phyloP scores from a whole-genome alignment of 2,888 invertebrate genomes.

The Lycophotia porphyrea region DNA sequence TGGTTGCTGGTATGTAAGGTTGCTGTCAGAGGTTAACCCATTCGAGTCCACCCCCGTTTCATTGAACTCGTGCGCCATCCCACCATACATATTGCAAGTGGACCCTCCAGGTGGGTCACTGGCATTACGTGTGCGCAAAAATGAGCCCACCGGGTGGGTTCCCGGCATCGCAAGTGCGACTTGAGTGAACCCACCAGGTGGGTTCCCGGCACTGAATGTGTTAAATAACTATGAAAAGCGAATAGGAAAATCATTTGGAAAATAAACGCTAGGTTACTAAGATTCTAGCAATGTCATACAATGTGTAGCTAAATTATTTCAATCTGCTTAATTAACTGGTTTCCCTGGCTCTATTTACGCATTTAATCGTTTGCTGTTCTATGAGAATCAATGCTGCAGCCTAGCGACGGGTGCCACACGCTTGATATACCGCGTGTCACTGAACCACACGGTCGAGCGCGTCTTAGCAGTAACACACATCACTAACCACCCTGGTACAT shows the following conservation, averaged over 20 bases:
- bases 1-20: not conserved
- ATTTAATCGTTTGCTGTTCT: not conserved
- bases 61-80: too few relatives aligned
- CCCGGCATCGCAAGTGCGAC: too few relatives aligned
- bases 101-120: too few relatives aligned
- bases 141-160: too few relatives aligned
- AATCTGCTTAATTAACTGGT: not conserved
- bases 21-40: too few relatives aligned
- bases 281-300: not conserved
- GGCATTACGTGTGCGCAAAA: too few relatives aligned
- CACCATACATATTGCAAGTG: too few relatives aligned
- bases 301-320: not conserved
- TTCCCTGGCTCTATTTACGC: not conserved
- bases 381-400: constrained; percentile 7
- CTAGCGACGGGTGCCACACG: not conserved
- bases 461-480: not conserved
- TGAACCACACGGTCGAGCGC: constrained; percentile 34
- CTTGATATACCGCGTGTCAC: constrained; percentile 18
- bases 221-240: not conserved
- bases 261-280: not conserved
- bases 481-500: not conserved
- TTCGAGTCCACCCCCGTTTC: too few relatives aligned
- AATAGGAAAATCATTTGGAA: not conserved
- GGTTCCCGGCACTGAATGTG: too few relatives aligned
- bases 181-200: too few relatives aligned